Percentiles rank a stretch among this genome's conserved stretches.
Conservation (phyloP, 2,888 invertebrate species). For the Pimpla rufipes region DNA sequence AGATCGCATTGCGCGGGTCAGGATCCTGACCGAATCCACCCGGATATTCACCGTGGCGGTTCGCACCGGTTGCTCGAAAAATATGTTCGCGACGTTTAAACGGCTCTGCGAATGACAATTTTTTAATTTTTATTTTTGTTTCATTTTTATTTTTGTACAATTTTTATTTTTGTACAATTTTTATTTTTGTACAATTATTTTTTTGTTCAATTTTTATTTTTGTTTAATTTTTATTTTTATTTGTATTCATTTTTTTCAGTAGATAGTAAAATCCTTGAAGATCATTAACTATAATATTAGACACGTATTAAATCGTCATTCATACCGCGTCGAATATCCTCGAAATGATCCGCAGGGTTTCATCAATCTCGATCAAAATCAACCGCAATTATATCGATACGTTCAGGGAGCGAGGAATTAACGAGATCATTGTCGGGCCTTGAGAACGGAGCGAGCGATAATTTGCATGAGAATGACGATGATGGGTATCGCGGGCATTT, state of each 20-base stretch:
- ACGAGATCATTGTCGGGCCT: constrained; percentile 58
- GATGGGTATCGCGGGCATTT: constrained; percentile 29
- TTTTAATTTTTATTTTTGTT: neutral
- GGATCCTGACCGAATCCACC: constrained; percentile 74
- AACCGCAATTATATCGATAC: constrained; percentile 59
- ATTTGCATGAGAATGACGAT: constrained; percentile 57
- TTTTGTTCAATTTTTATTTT: too few relatives aligned
- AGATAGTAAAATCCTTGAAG: too few relatives aligned
- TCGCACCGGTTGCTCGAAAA: constrained; percentile 15
- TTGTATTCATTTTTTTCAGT: too few relatives aligned
- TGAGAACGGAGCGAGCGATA: constrained; percentile 1
- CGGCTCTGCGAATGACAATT: neutral
- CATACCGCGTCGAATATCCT: constrained; percentile 29
- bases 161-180: neutral
- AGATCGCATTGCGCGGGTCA: constrained; percentile 75
- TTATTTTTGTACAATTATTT: neutral
- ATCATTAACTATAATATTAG: constrained; percentile 40
- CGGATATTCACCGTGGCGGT: constrained; percentile 69
- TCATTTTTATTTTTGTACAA: neutral
- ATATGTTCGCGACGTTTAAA: neutral
- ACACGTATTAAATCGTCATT: constrained; percentile 44
- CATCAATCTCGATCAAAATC: constrained; percentile 60
- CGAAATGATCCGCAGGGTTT: constrained; percentile 17
- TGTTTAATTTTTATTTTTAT: too few relatives aligned
- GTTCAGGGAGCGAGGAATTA: constrained; percentile 47